Evolutionary conservation across 2,113 vertebrate genomes (phyloP), one percentile per base, ranked within the genome.

Genomic region (Zonotrichia leucophrys): DNA sequence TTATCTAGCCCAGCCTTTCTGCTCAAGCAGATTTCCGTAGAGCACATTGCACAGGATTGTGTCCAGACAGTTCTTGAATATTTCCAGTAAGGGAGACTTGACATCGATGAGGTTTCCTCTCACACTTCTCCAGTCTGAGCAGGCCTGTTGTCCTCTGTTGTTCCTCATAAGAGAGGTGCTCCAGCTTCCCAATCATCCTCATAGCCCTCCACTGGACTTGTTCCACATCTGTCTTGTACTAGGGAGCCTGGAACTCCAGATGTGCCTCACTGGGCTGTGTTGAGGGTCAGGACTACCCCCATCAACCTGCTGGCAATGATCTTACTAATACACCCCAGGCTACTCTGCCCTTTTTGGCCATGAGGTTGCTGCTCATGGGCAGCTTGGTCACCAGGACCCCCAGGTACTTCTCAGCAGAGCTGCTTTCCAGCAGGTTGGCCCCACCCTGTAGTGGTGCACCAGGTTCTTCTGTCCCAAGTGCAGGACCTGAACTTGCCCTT

Each of bases 111-210:
- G 12, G 10, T 59, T 30, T 41, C 37, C 12, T 33, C 18, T 81
- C 22, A 23, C 2, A 6, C 12, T 50, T 80, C 31, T 58, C 21
- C 21, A 49, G 15, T 30, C 31, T 73, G 33, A 80, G 30, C 12
- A 50, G 31, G 35, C 50, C 15, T 9, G 0, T 50, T 64, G 58
- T 37, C 37, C 10, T 49, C 17, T 39, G 10, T 58, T 0, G 0
- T 52, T 49, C 12, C 27, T 46, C 28, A 4, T n/a, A 44, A 33
- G 19, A 52, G 44, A 52, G 7, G 2, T 67, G 8, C 5, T 81
- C 7, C 19, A 21, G 19, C n/a, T 50, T 59, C 15, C 37, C 33
- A 33, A 35, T 50, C 12, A 52, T 59, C 15, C 12, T 81, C 15
- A 2, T 52, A 59, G 25, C 12, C 10, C 8, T 82, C 23, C 20